Evolutionary conservation across 2,888 invertebrate species (phyloP), one percentile per base, ranked within the genome.

Genomic region (Cosmia pyralina): DNA sequence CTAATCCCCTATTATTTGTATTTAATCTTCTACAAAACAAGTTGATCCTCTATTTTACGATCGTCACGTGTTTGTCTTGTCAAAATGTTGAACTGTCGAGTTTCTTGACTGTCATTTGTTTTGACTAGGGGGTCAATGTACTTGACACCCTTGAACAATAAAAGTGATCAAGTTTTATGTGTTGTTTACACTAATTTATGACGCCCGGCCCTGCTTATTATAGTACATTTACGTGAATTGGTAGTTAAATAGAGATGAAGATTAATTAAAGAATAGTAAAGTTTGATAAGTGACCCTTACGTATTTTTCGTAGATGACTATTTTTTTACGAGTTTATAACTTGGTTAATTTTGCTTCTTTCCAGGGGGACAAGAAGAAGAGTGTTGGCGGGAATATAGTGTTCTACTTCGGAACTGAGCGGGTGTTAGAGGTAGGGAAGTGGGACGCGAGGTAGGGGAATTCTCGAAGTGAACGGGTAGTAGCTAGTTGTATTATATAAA

Each of bases 111-210:
- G 72, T 64, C n/a, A 73, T 57, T 62, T 58, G 59, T 77, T 75
- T 70, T 66, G 71, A 60, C 57, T 63, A 66, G 78, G 82, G 82
- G 90, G 87, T 90, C 89, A 87, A 79, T 74, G 88, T 72, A 88
- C 91, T 89, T 87, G 81, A 85, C 86, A 89, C 87, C 91, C 89
- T 87, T 84, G 85, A 81, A 81, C 83, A 82, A 84, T 88, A 89
- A 87, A 88, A 88, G 75, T 89, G 90, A 92, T 93, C 90, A 87
- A 86, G 73, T 89, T 92, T 93, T 91, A 94, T 88, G 89, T 84
- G 85, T 86, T 93, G 93, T 94, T 93, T 92, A 91, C 92, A 90
- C 89, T 90, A 91, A 91, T 93, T 94, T 94, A 94, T 88, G 88
- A 80, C 79, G 74, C 74, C 84, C 66, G 75, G 79, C 80, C 86